Base-by-base conservation (phyloP, 1,140 invertebrate genomes). In the Heliconius congener region DNA sequence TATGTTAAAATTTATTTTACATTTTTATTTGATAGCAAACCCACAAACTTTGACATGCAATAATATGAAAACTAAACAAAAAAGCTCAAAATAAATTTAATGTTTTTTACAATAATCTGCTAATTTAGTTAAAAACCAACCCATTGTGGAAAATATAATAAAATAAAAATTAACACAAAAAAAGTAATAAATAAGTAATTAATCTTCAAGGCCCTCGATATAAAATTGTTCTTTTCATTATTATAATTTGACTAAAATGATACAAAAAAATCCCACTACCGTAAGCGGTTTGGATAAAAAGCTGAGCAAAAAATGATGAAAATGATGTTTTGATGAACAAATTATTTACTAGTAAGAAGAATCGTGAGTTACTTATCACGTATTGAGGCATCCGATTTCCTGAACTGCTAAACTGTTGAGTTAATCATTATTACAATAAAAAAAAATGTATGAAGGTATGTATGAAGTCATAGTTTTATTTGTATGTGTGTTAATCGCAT, bases 181-280 rank as follows among this genome's bases (percentile, higher is more conserved):
- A 66, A 66, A 27, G 27, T 57, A 72, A 75, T 72, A 57, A 71
- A 23, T 50, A 52, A 71, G 34, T 74, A 60, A 79, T 79, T 76
- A 75, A 75, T 73, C 66, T 72, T 76, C 78, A 80, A 80, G 78
- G 78, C 16, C n/a, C 75, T 71, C 34, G 52, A 75, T 71, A 72
- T 57, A 71, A 79, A 76, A 80, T 80, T 80, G 37, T 80, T 75
- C 74, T 76, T 55, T 80, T 80, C 74, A 80, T 80, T 80, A 79
- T 42, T 42, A 80, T 80, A 80, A 80, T 80, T 79, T 57, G 75
- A 66, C 70, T 76, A 30, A 70, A 74, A 74, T 70, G 42, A 30
- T 18, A 13, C 19, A 16, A 76, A 57, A 71, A 75, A 72, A 81
- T 71, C 55, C 6, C 8, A 81, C 80, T 81, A 81, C 80, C 72